Evolutionary conservation across 2,797 vertebrate species (phyloP).

Genomic region (Gobio occitaniae): DNA sequence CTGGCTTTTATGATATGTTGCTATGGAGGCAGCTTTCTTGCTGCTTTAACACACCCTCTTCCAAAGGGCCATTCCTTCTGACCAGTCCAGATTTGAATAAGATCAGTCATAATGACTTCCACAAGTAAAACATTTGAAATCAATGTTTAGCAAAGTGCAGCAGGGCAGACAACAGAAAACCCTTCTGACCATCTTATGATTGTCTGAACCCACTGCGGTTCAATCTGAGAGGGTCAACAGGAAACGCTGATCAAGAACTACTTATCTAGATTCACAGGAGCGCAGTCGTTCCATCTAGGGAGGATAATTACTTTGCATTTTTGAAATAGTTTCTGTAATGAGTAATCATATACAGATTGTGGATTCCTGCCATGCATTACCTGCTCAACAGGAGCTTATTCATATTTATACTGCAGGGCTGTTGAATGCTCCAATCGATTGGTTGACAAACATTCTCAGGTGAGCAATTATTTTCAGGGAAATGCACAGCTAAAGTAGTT

Average conservation of each 20-base stretch:
- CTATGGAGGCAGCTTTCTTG: slow-evolving; percentile 17
- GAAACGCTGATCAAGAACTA: slow-evolving; percentile 28
- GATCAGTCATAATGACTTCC: slow-evolving; percentile 16
- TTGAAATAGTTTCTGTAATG: slow-evolving; percentile 39
- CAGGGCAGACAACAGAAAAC: slow-evolving; percentile 1
- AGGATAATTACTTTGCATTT: slow-evolving; percentile 42
- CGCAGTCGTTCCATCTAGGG: slow-evolving; percentile 22
- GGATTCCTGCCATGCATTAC: slow-evolving; percentile 1
- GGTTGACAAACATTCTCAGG: too few species aligned
- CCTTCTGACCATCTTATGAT: not conserved
- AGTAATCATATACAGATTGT: slow-evolving; percentile 30
- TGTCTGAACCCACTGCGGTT: not conserved
- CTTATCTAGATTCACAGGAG: slow-evolving; percentile 47
- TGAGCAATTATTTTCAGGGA: too few species aligned
- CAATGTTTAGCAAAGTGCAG: not conserved
- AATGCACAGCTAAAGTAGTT: too few species aligned
- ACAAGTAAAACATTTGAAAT: not conserved
- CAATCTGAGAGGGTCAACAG: slow-evolving; percentile 44
- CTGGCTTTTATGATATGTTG: slow-evolving; percentile 26
- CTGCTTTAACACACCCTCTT: slow-evolving; percentile 28
- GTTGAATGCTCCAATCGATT: too few species aligned
- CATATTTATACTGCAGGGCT: too few species aligned
- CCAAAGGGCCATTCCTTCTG: not conserved
- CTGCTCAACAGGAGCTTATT: not conserved
- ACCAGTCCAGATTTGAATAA: slow-evolving; percentile 21